Conservation (phyloP, 2,797 vertebrate genomes). For the Sebastiscus albofasciatus region DNA sequence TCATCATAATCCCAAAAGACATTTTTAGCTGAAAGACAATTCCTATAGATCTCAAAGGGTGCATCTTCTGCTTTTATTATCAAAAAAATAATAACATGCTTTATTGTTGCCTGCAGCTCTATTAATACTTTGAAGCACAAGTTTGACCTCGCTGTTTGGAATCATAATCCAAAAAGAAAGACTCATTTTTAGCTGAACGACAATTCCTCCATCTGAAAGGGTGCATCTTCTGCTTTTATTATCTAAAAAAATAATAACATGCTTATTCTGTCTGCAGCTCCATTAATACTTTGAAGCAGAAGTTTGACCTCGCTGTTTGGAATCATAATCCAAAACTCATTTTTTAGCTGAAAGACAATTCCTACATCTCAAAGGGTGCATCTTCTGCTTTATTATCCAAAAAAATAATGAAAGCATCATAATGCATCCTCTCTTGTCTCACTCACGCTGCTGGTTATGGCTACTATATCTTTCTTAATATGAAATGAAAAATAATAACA, state of each 20-base stretch:
- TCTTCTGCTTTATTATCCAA: slow-evolving; percentile 38
- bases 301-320: no score
- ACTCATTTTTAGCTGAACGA: slow-evolving; percentile 19
- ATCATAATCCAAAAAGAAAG: slow-evolving; percentile 3
- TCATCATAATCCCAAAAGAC: neutral
- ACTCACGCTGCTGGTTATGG: slow-evolving; percentile 50
- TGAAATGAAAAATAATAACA: slow-evolving; percentile 46
- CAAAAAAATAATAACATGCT: slow-evolving; percentile 46
- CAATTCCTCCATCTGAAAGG: slow-evolving; percentile 16
- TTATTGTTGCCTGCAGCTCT: no score
- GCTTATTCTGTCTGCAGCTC: neutral
- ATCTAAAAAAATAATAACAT: slow-evolving; percentile 46
- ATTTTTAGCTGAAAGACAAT: slow-evolving; percentile 22
- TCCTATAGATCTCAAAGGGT: slow-evolving; percentile 9
- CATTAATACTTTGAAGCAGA: slow-evolving; percentile 44
- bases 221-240: slow-evolving; percentile 21
- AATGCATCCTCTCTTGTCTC: slow-evolving; percentile 2
- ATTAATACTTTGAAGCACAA: neutral
- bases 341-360: slow-evolving; percentile 17
- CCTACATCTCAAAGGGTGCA: slow-evolving; percentile 22
- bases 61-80: slow-evolving; percentile 27
- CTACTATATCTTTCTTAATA: slow-evolving; percentile 65
- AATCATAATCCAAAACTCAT: slow-evolving; percentile 10
- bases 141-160: slow-evolving; percentile 2
- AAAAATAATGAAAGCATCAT: slow-evolving; percentile 49